Evolutionary conservation across 2,113 vertebrate genomes (phyloP), one percentile per base, ranked within the genome.

Genomic region (Mixornis gularis): DNA sequence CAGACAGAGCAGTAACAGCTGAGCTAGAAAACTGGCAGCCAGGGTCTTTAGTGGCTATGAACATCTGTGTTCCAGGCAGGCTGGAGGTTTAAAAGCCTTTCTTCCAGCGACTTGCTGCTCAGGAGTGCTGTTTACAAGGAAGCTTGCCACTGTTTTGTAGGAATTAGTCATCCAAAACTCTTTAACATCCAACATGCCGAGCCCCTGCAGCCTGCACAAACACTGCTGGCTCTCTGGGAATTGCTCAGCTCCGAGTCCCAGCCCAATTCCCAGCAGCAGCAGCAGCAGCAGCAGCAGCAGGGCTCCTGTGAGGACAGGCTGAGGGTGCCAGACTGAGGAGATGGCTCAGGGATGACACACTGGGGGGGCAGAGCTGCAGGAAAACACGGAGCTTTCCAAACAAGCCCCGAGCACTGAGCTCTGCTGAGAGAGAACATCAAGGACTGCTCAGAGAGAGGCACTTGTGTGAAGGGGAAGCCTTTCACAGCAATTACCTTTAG

Each of bases 91-190:
- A 81, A 87, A 89, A 85, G 81, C 59, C 44, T 24, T 79, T 94
- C 81, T 89, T 84, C 49, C 78, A 91, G 89, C 48, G 71, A 32
- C 87, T 56, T 65, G 78, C 81, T 87, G 72, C 81, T 92, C 53
- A 26, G 69, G 65, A 87, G 40, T 12, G 79, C 85, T 87, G 79
- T 63, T 92, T 76, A 41, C 4, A 0, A 66, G 80, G 64, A 79
- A 78, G 58, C 80, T 43, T 74, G 91, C 52, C 88, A 85, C 65
- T 40, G 49, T 82, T 94, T 90, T 80, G 79, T 79, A 87, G 91
- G 80, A 88, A 89, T 90, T 60, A 93, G 84, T 90, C 69, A 92
- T 60, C 73, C 73, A 72, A 79, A 91, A 36, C 84, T 44, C 48
- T 38, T 18, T 16, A 43, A 44, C 63, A 89, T n/a, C 43, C 52